Evolutionary conservation across 2,888 invertebrate genomes (phyloP), one percentile per base, ranked within the genome.

Genomic region (Tinea semifulvella): DNA sequence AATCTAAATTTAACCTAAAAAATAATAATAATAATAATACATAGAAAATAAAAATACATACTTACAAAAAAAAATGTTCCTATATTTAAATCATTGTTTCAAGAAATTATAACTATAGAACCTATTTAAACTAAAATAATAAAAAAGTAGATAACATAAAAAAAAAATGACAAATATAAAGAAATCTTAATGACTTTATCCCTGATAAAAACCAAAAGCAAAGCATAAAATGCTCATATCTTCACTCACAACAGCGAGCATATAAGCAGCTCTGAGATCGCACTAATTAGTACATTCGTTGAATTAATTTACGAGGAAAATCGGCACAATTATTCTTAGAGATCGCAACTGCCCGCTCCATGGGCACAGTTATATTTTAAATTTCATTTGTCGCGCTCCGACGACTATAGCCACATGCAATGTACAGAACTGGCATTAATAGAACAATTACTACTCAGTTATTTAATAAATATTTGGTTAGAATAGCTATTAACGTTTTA

Each of bases 301-400:
- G 43, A 43, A 43, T 43, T 31, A 43, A 43, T 43, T 43, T 43
- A 31, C 52, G 55, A 63, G 56, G 61, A 63, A 65, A 66, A 65
- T 65, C 57, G 56, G 63, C 61, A 63, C 68, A 66, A 69, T 69
- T 67, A 68, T 66, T 65, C 63, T 60, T 58, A 65, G 57, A 56
- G 58, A 66, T 63, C 63, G 58, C 59, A 56, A 26, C 36, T 20
- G 44, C 55, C 52, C 43, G 43, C 31, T 16, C 43, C 43, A 40
- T 40, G 40, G 40, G 57, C 69, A 57, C 69, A 67, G 70, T 68
- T 68, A 69, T 60, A 64, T 68, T 70, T 68, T 69, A 70, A 36
- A 70, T 72, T 70, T 66, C 62, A 65, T 65, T 63, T 66, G 63
- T 63, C 59, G 60, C 66, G 67, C 58, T 68, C 59, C 53, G 65